Evolutionary conservation across 2,888 invertebrate species (phyloP).

Genomic region (Drosophila paramelanica): DNA sequence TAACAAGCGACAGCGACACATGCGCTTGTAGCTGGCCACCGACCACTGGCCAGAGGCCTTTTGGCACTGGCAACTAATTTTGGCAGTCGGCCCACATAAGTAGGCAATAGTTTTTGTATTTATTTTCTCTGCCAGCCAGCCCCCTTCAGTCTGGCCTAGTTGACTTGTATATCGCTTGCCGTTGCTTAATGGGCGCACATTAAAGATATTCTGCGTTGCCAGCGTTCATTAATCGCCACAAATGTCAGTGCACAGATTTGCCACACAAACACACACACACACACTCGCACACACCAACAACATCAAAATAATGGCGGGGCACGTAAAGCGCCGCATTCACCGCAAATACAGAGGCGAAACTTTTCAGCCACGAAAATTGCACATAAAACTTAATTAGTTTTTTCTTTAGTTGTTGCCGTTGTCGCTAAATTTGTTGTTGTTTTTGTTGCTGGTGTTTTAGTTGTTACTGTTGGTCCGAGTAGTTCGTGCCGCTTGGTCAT

Average conservation of each 20-base stretch:
- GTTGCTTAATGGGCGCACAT: constrained; percentile 59
- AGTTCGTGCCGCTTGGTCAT: constrained; percentile 72
- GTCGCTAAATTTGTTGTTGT: constrained; percentile 25
- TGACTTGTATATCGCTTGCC: constrained; percentile 5
- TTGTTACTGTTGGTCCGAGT: constrained; percentile 27
- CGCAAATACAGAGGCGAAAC: constrained; percentile 50
- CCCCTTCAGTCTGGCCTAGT: not conserved
- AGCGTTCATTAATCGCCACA: constrained; percentile 67
- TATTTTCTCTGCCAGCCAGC: not conserved
- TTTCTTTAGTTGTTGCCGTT: constrained; percentile 48
- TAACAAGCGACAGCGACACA: constrained; percentile 59
- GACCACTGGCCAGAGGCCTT: constrained; percentile 6
- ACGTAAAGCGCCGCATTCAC: constrained; percentile 56
- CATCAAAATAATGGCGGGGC: constrained; percentile 3
- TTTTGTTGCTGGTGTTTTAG: constrained; percentile 11
- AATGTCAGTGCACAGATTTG: constrained; percentile 70
- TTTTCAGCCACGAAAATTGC: constrained; percentile 78
- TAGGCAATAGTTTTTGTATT: constrained; percentile 50
- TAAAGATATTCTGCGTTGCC: constrained; percentile 50
- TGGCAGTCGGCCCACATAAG: constrained; percentile 46
- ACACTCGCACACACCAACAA: constrained; percentile 8
- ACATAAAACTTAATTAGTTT: constrained; percentile 79
- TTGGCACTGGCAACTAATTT: constrained; percentile 15
- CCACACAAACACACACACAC: constrained; percentile 8
- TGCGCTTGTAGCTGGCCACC: constrained; percentile 15